Evolutionary conservation across 2,113 vertebrate genomes (phyloP).

Genomic region (Octodon degus): DNA sequence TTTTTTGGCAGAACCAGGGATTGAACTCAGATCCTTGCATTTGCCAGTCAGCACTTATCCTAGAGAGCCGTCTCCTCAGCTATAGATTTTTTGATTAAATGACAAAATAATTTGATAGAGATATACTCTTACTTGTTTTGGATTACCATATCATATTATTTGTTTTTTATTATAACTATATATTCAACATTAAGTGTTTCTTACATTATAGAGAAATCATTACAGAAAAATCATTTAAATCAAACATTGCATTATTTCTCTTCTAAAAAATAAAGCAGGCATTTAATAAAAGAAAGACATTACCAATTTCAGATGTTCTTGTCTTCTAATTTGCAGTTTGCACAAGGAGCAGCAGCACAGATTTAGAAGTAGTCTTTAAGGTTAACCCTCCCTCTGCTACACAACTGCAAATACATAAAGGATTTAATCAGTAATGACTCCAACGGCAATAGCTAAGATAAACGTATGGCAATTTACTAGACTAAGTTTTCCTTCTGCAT

Average conservation of each 20-base stretch:
- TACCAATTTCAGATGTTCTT: slow-evolving; percentile 66
- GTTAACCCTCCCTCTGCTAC: background rate
- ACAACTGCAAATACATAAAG: background rate
- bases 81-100: slow-evolving; percentile 42
- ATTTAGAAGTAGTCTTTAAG: background rate
- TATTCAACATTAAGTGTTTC: slow-evolving; percentile 34
- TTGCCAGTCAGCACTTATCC: too few species aligned
- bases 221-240: slow-evolving; percentile 69
- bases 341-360: background rate
- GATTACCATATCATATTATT: slow-evolving; percentile 26
- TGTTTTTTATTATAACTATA: slow-evolving; percentile 66
- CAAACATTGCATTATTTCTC: slow-evolving; percentile 59
- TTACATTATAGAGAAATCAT: slow-evolving; percentile 67
- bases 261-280: background rate
- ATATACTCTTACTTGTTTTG: slow-evolving; percentile 63
- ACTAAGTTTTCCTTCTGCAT: background rate
- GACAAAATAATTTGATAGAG: slow-evolving; percentile 44
- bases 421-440: slow-evolving; percentile 1
- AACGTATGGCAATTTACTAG: background rate
- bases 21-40: too few species aligned
- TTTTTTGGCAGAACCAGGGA: too few species aligned
- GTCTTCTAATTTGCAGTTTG: slow-evolving; percentile 64
- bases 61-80: too few species aligned
- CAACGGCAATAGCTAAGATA: background rate
- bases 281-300: slow-evolving; percentile 73